Evolutionary conservation across 2,888 invertebrate species (phyloP).

Genomic region (Copidosoma aretas): DNA sequence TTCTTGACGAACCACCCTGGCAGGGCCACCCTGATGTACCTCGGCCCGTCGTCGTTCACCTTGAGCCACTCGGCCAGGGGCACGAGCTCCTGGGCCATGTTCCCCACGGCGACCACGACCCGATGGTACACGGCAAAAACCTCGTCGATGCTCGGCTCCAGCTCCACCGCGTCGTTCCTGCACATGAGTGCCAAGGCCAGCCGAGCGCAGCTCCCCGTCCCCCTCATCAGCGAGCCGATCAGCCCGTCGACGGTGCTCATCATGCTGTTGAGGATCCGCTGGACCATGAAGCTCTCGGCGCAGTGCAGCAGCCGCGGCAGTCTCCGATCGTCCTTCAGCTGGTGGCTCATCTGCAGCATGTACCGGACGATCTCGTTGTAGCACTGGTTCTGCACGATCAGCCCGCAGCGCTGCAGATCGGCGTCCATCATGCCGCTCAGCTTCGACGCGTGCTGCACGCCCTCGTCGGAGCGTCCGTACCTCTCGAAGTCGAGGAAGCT

Average conservation of each 20-base stretch:
- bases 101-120: constrained; percentile 67
- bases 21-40: constrained; percentile 67
- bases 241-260: constrained; percentile 71
- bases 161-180: constrained; percentile 63
- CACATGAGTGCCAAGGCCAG: constrained; percentile 69
- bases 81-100: constrained; percentile 68
- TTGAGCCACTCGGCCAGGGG: constrained; percentile 66
- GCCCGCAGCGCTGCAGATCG: constrained; percentile 59
- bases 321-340: constrained; percentile 44
- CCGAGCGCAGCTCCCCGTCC: constrained; percentile 68
- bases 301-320: constrained; percentile 60
- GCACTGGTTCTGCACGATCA: constrained; percentile 57
- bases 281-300: constrained; percentile 64
- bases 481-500: constrained; percentile 57
- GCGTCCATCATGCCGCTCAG: constrained; percentile 51
- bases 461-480: constrained; percentile 44
- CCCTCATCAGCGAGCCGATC: constrained; percentile 63
- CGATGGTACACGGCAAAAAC: constrained; percentile 68
- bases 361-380: constrained; percentile 41
- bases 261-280: constrained; percentile 73
- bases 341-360: constrained; percentile 30
- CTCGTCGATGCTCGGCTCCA: constrained; percentile 67
- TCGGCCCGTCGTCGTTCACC: constrained; percentile 50
- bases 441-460: constrained; percentile 48
- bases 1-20: constrained; percentile 65